These are phyloP conservation scores for Porites cylindrica DNA, from an alignment of 92 coral and sea anemone species.

Conservation along the genomic window DNA sequence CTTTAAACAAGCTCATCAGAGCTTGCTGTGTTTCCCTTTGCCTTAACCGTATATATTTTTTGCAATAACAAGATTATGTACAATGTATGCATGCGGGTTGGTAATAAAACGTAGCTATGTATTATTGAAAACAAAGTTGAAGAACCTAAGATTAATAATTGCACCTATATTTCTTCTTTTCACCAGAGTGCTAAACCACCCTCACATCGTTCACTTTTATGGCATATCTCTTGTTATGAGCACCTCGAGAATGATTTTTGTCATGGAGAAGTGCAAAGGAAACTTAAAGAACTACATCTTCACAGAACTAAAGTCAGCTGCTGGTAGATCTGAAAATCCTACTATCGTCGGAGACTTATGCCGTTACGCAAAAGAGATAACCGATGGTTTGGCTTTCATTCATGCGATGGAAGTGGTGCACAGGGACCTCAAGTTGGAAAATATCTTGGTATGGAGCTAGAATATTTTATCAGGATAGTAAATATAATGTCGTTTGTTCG, in stretches of 20 bases:
- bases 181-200: neutral
- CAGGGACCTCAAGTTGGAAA: slow-evolving; percentile 45
- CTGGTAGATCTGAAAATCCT: slow-evolving; percentile 6
- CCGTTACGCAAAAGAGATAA: slow-evolving; percentile 1
- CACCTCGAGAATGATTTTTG: slow-evolving; percentile 1
- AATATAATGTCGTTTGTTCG: no score
- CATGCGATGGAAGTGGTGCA: slow-evolving; percentile 36
- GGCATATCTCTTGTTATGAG: neutral
- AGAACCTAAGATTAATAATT: no score
- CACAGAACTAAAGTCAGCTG: neutral
- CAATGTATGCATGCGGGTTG: no score
- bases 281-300: neutral
- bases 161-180: neutral
- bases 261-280: slow-evolving; percentile 31
- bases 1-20: no score
- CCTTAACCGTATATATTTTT: no score
- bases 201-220: neutral
- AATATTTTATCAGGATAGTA: no score
- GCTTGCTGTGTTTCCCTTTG: no score
- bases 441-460: slow-evolving; percentile 19
- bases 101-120: no score
- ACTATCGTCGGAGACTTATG: no score
- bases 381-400: slow-evolving; percentile 17
- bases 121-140: no score
- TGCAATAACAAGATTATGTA: no score